Evolutionary conservation across 2,888 invertebrate species (phyloP), one percentile per base, ranked within the genome.

Genomic region (Scelioninae gen. 2): DNA sequence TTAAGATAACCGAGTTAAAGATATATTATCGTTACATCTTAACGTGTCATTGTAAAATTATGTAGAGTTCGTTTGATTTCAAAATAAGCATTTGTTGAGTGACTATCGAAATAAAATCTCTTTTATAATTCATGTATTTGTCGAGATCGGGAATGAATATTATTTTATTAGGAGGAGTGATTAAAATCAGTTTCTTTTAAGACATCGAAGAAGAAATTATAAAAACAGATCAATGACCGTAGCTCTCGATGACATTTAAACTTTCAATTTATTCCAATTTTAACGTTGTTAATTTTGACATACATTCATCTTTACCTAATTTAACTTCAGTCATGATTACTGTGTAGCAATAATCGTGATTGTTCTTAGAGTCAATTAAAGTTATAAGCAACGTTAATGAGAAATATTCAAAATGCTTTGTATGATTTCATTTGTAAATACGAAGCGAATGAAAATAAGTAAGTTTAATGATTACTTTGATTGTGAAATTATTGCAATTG

Each of bases 221-320:
- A 45, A 45, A 60, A 69, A 46, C 69, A 53, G 69, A 69, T 69
- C 60, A 69, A 61, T 61, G 69, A 69, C 60, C 60, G 69, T 28
- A 13, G 15, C 45, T 52, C 48, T 48, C 39, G 28, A n/a, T 46
- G 60, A 61, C 46, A 53, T 53, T 53, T 61, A 31, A 68, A 61
- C 61, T 58, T 69, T 45, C 53, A 61, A 69, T 69, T 53, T 45
- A 61, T 61, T 61, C 28, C 60, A 68, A 68, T 68, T 60, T 68
- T 58, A 53, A 28, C 37, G 45, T 68, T 68, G 53, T 53, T 69
- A 31, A 69, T 69, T 69, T 61, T 61, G 53, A 61, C 69, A 61
- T 61, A 55, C 60, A 53, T 68, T 60, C 46, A 46, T 60, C 45
- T 60, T 60, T 53, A 53, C 45, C 13, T 60, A 68, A 68, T 45